Evolutionary conservation across 64 coral and sea anemone species (phyloP).

Genomic region (Trachythela sp.): DNA sequence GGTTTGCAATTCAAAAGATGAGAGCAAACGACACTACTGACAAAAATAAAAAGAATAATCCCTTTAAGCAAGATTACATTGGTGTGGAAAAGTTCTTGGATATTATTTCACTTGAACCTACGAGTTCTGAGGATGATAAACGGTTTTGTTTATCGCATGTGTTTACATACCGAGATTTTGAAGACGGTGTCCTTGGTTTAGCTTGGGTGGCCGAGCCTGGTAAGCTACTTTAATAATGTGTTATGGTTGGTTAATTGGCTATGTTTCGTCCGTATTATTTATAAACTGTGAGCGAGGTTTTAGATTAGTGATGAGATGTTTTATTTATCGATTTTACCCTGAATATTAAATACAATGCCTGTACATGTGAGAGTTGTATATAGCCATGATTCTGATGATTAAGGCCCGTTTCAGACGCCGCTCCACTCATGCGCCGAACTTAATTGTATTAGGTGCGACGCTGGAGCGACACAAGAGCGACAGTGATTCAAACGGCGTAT

Average conservation of each 20-base stretch:
- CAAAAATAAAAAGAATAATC: neutral
- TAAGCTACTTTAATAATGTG: neutral
- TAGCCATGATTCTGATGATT: too few species aligned
- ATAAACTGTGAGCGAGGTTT: neutral
- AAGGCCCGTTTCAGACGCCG: too few species aligned
- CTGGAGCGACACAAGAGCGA: too few species aligned
- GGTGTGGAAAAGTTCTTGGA: slow-evolving; percentile 10
- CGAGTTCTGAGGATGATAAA: neutral
- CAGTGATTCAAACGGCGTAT: too few species aligned
- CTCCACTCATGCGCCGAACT: too few species aligned
- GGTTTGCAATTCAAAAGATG: neutral
- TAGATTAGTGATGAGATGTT: too few species aligned
- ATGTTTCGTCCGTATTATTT: neutral
- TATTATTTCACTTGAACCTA: slow-evolving; percentile 2
- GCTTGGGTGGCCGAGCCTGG: slow-evolving; percentile 60
- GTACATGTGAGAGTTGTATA: too few species aligned
- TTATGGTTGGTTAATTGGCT: neutral
- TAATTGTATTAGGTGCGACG: too few species aligned
- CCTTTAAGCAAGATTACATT: neutral
- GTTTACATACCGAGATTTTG: slow-evolving; percentile 56
- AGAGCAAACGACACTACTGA: neutral
- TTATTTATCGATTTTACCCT: too few species aligned
- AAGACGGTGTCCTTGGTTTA: slow-evolving; percentile 56
- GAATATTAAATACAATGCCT: too few species aligned
- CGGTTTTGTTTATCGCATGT: slow-evolving; percentile 50